Evolutionary conservation across 2,797 vertebrate genomes (phyloP), one percentile per base, ranked within the genome.

Genomic region (Phataginus tricuspis): DNA sequence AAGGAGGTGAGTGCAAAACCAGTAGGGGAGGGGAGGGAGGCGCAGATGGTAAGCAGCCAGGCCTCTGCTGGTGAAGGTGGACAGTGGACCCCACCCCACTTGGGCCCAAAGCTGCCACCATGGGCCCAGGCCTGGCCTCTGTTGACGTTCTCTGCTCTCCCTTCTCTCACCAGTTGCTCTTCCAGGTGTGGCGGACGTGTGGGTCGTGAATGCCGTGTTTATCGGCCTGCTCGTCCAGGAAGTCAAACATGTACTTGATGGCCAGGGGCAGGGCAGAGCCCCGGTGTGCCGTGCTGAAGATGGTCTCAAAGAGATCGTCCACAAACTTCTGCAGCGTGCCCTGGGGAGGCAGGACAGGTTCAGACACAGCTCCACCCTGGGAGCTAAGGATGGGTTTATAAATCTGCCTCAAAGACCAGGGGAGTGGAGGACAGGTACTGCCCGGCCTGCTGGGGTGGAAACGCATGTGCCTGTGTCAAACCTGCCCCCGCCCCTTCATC

Each of bases 211-310:
- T 99, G 98, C 98, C 99, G 95, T 99, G 99, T 97, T 99, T 99
- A 98, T 99, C 99, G 0, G 99, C 99, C 98, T 99, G 99, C 98
- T 99, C 99, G 1, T 99, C 99, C 98, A 99, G 98, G 98, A 99
- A 99, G 98, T 99, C 99, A 9, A 99, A 99, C 99, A 99, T 99
- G 98, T 99, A 99, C 95, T 99, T 99, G 98, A 99, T 99, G 97
- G 99, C 99, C 97, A 99, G 98, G 4, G 99, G 99, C 77, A 99
- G 99, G 1, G 99, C 99, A 0, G 99, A 99, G 97, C 99, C 99
- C 27, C 99, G 98, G 97, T 99, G 99, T 1, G 99, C 99, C 0
- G 99, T 99, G 98, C 99, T 99, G 98, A 99, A 99, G 98, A 99
- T 99, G 96, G 99, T 99, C 98, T 99, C 99, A 80, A 99, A 99